Evolutionary conservation across 2,797 vertebrate genomes (phyloP).

Genomic region (Pseudotriccus pelzelni): DNA sequence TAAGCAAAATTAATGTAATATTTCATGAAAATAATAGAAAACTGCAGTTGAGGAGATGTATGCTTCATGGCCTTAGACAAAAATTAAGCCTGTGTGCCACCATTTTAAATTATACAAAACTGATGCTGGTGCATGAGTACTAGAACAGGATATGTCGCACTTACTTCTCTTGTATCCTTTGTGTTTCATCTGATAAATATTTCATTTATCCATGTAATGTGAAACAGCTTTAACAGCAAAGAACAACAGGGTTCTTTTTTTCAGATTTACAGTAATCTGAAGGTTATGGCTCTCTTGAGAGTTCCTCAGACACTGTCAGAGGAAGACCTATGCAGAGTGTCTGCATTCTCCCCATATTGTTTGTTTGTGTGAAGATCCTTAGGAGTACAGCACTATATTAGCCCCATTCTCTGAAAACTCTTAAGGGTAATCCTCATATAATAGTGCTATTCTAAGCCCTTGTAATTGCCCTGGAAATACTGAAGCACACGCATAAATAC

Average conservation of each 20-base stretch:
- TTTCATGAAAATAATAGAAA: background rate
- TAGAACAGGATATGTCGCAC: background rate
- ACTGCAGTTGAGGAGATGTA: background rate
- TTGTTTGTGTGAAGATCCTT: background rate
- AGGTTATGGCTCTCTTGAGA: background rate
- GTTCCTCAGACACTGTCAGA: background rate
- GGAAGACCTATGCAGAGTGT: background rate
- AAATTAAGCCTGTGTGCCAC: background rate
- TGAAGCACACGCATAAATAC: background rate
- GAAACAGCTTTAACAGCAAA: background rate
- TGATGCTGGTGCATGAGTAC: background rate
- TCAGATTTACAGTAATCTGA: background rate
- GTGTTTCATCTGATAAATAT: background rate
- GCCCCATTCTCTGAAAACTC: background rate
- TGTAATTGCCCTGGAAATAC: background rate
- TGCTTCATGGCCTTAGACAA: background rate
- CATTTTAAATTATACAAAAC: background rate
- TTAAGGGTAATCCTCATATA: background rate
- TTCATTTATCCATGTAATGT: background rate
- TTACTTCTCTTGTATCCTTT: background rate
- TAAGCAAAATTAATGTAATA: background rate
- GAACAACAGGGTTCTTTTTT: background rate
- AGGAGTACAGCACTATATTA: background rate
- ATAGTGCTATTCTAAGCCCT: background rate
- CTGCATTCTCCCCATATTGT: background rate